A percentile compares a stretch with the other conserved stretches of the same genome.
Conservation (phyloP, 2,888 invertebrate genomes). For the Eumerus sabulonum region DNA sequence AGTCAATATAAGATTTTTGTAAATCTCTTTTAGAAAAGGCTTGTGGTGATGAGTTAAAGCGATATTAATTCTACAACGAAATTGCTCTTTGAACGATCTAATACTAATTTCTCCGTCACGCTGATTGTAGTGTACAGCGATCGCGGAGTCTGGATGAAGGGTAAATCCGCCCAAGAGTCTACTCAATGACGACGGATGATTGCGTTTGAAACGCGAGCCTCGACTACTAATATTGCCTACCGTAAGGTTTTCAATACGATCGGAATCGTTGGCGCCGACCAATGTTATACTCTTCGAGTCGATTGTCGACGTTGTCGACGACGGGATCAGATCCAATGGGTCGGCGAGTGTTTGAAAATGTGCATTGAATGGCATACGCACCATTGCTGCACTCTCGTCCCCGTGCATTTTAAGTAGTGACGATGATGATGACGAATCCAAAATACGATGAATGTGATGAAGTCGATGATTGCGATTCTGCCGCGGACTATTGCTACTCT, state of each 20-base stretch:
- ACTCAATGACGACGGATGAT: constrained; percentile 22
- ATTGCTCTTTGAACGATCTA: constrained; percentile 77
- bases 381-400: constrained; percentile 62
- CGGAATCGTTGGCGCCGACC: constrained; percentile 34
- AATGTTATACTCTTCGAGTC: background rate
- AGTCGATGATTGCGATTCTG: constrained; percentile 53
- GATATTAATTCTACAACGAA: constrained; percentile 75
- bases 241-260: constrained; percentile 32
- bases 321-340: constrained; percentile 76
- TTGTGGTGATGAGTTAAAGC: constrained; percentile 76
- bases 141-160: constrained; percentile 75
- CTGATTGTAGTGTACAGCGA: constrained; percentile 76
- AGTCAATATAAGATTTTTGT: constrained; percentile 75
- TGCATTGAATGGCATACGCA: constrained; percentile 62
- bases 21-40: constrained; percentile 77
- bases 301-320: constrained; percentile 72
- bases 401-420: constrained; percentile 58
- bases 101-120: constrained; percentile 76
- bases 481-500: constrained; percentile 54
- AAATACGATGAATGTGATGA: constrained; percentile 58
- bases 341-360: constrained; percentile 70
- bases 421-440: constrained; percentile 56
- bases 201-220: constrained; percentile 60
- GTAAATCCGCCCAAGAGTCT: constrained; percentile 74
- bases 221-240: constrained; percentile 38